Evolutionary conservation across 2,888 invertebrate species (phyloP), one percentile per base, ranked within the genome.

Genomic region (Chrysolina oricalcia): DNA sequence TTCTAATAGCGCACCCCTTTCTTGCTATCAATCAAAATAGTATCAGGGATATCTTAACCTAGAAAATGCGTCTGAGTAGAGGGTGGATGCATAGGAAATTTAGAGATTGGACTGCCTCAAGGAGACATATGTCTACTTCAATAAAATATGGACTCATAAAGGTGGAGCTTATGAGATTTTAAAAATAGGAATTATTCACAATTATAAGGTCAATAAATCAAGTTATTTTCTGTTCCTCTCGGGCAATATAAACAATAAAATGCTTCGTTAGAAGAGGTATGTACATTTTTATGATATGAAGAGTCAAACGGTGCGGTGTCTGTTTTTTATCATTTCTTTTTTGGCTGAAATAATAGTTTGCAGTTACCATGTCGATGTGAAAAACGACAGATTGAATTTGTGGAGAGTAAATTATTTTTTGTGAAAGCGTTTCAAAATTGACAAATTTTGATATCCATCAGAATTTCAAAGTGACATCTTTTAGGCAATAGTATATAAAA

Each of bases 111-210:
- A 46, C 46, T 73, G 79, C 79, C 81, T 73, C 46, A 78, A 72
- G 80, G 80, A 79, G 71, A 78, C 77, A 77, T 74, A 78, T 75
- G 84, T 84, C 85, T 81, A 75, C 64, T 74, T 46, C 73, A 53
- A 81, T 81, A 78, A 85, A 83, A 83, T 85, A 85, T 84, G 83
- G 84, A 85, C 82, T 81, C 82, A 84, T 85, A 85, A 85, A 84
- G 85, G 85, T 70, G 78, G 78, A 74, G 76, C 73, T 50, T 73
- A 53, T 63, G 23, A 62, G 64, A 72, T 56, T 67, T 67, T 53
- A 63, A 63, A 64, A 72, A 74, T 59, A 50, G 40, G 43, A 64
- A 74, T 74, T 77, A 67, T 72, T 74, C 56, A 62, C 56, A 74
- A 68, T 74, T 72, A 69, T 40, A 63, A 59, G 17, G 15, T 15